Conservation (phyloP, 2,797 vertebrate genomes). For the Lepus oiostolus region DNA sequence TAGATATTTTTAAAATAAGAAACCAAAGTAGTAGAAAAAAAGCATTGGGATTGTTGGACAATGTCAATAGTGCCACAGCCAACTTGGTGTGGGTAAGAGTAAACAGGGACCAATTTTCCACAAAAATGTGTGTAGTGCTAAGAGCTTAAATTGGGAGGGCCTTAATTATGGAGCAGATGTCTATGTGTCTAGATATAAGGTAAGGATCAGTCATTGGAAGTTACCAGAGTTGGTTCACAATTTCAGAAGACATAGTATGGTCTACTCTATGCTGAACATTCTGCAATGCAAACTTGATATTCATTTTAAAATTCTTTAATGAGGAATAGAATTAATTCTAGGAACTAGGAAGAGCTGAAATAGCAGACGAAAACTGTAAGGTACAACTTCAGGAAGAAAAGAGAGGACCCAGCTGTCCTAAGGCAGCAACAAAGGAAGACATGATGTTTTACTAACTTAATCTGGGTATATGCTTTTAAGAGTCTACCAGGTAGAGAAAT, state of each 20-base stretch:
- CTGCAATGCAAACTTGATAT: background rate
- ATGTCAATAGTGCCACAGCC: background rate
- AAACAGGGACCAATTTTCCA: background rate
- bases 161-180: background rate
- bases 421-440: background rate
- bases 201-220: background rate
- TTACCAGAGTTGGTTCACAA: background rate
- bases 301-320: background rate
- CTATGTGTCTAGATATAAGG: background rate
- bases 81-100: background rate
- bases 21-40: background rate
- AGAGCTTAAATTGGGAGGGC: background rate
- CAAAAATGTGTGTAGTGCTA: background rate
- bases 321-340: conserved; percentile 3
- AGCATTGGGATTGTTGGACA: background rate
- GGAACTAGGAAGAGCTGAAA: background rate
- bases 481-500: background rate
- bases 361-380: background rate
- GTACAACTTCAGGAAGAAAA: background rate
- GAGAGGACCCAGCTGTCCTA: background rate
- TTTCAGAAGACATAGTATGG: background rate
- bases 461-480: background rate
- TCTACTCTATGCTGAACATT: background rate
- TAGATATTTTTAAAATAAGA: background rate
- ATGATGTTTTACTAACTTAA: conserved; percentile 35